Conservation (phyloP, 2,888 invertebrate genomes). For the Scaptomyza reducta region DNA sequence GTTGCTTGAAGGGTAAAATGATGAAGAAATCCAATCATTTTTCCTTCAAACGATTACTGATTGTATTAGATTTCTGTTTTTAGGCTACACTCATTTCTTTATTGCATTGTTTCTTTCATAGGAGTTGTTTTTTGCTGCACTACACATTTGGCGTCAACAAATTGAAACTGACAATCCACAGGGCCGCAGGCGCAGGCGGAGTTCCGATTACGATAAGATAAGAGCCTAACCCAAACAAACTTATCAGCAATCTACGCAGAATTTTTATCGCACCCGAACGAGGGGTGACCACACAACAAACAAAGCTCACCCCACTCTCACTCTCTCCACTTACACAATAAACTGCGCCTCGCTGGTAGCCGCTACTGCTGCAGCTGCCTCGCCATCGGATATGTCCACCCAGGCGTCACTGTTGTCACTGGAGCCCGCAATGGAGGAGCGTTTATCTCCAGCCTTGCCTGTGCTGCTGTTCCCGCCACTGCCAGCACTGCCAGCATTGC, state of each 20-base stretch:
- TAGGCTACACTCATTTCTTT: background rate
- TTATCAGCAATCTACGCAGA: conserved; percentile 67
- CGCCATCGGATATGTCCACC: conserved; percentile 83
- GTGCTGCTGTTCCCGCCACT: conserved; percentile 31
- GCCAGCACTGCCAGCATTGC: conserved; percentile 36
- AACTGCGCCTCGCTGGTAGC: conserved; percentile 73
- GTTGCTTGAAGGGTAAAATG: background rate
- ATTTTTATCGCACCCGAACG: conserved; percentile 21
- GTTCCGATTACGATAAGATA: conserved; percentile 64
- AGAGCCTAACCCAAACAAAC: conserved; percentile 62
- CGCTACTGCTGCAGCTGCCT: conserved; percentile 41
- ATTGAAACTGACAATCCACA: conserved; percentile 20
- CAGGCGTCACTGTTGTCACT: conserved; percentile 84
- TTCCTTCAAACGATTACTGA: no score
- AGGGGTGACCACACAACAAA: background rate
- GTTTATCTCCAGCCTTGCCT: conserved; percentile 48
- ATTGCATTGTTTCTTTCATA: conserved; percentile 4
- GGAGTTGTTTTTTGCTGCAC: conserved; percentile 31
- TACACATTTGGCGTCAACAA: conserved; percentile 51
- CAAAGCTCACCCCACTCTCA: background rate
- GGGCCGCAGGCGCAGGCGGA: conserved; percentile 25
- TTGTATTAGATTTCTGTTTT: no score
- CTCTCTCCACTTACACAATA: conserved; percentile 83
- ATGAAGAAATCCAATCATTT: background rate
- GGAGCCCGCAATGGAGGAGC: conserved; percentile 72